Conservation (phyloP, 2,113 vertebrate species). For the Pristiophorus japonicus region DNA sequence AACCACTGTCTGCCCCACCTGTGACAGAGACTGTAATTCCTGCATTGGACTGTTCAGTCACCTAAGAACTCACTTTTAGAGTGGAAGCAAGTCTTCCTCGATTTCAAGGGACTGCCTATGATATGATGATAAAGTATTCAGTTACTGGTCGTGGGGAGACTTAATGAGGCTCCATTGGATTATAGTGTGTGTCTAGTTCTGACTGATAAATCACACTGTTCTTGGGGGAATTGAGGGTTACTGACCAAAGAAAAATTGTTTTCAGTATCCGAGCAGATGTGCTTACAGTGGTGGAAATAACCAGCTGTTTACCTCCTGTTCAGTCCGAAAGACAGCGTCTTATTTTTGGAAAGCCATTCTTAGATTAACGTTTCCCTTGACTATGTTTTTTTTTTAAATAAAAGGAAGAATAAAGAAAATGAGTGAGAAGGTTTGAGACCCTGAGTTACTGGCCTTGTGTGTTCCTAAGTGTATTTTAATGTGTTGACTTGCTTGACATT, state of each 20-base stretch:
- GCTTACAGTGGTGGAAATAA: background rate
- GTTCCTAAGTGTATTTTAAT: slow-evolving; percentile 7
- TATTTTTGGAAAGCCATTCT: background rate
- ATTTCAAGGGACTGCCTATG: too few relatives aligned
- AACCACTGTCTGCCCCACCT: too few relatives aligned
- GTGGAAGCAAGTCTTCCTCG: too few relatives aligned
- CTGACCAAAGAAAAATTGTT: background rate
- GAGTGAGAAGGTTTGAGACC: background rate
- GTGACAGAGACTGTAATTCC: too few relatives aligned
- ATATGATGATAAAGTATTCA: too few relatives aligned
- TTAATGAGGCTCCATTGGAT: background rate
- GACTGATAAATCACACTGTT: background rate
- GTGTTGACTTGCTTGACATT: background rate
- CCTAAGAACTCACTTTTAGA: too few relatives aligned
- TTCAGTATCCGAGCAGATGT: background rate
- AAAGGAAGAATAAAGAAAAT: background rate
- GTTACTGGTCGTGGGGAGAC: background rate
- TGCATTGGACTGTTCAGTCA: too few relatives aligned
- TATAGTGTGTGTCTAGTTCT: background rate
- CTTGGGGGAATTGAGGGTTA: background rate
- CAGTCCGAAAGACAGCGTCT: background rate
- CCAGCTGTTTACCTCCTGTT: background rate
- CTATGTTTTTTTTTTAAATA: background rate
- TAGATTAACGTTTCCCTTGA: background rate
- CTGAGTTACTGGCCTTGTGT: background rate